Base-by-base conservation (phyloP, 2,888 invertebrate genomes). In the Megaustenia siamemsis region DNA sequence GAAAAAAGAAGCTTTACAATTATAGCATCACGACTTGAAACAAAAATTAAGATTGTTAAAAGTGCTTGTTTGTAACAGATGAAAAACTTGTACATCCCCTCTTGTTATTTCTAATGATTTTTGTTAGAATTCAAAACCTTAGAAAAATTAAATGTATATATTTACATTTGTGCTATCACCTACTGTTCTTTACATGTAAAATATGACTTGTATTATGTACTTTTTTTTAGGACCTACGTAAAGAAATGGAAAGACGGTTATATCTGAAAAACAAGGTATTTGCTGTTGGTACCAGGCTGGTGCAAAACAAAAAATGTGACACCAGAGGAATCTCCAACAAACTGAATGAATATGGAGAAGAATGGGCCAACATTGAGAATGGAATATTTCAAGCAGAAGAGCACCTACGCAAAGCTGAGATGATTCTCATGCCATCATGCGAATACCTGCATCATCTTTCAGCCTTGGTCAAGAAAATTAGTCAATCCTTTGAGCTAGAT, bases 401-500 rank as follows among this genome's bases (percentile, higher is more conserved):
- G 71, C 90, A 89, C 75, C 90, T 93, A 24, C 93, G 93, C 86
- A 89, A 90, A 77, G 91, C 91, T 18, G 93, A 93, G 89, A 93
- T 93, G 92, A 91, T 92, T 77, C 89, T 92, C 86, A 90, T 93
- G 91, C 93, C 93, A 1, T 93, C 93, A 0, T 86, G 92, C 63
- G 93, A 93, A 86, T 92, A 93, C 8, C 90, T 93, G 15, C 89
- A 88, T 38, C 93, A 93, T 81, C 90, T 93, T n/a, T 87, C 88
- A 35, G 87, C 89, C 76, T 93, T 93, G 93, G 88, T 93, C 78
- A 90, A 91, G 38, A 89, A 89, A 45, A 90, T 92, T 40, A 90
- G 91, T 81, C 87, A 89, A n/a, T 87, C 89, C 0, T 87, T 93
- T 5, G 71, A 81, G n/a, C 90, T 89, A 3, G 93, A 92, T 84